phyloP scores from a whole-genome alignment of 2,888 invertebrate species.

The Drepanosiphum platanoidis region DNA sequence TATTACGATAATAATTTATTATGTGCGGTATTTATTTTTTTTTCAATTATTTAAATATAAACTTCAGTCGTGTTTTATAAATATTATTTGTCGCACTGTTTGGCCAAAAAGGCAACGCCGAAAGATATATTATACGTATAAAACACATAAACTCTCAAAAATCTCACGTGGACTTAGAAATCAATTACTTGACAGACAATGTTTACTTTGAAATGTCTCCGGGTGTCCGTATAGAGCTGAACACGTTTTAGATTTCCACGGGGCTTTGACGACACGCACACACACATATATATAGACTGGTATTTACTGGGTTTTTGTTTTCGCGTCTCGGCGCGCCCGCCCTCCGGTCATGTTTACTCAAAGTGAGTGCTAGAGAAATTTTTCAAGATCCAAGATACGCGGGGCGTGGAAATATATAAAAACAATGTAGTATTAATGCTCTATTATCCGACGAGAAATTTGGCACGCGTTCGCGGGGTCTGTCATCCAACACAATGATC shows the following conservation, averaged over 20 bases:
- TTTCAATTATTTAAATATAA: no score
- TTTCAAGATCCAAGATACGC: background rate
- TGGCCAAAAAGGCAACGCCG: background rate
- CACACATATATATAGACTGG: no score
- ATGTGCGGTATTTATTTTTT: no score
- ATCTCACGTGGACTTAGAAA: constrained; percentile 21
- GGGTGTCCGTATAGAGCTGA: constrained; percentile 14
- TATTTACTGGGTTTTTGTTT: background rate
- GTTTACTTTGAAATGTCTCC: constrained; percentile 30
- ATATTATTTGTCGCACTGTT: no score
- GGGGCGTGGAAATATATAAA: background rate
- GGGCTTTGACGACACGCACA: background rate
- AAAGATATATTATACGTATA: background rate
- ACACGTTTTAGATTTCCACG: constrained; percentile 37
- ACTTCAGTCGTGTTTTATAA: no score
- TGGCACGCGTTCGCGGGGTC: constrained; percentile 1
- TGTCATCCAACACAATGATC: background rate
- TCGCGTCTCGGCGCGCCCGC: background rate
- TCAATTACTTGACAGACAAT: constrained; percentile 6
- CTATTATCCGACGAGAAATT: background rate
- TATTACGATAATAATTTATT: no score
- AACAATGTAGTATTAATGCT: background rate
- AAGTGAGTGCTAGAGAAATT: background rate
- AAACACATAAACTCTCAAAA: background rate
- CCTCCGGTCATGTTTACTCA: constrained; percentile 14